phyloP scores from a whole-genome alignment of 2,888 invertebrate genomes.

The Sclerodermus sp. region DNA sequence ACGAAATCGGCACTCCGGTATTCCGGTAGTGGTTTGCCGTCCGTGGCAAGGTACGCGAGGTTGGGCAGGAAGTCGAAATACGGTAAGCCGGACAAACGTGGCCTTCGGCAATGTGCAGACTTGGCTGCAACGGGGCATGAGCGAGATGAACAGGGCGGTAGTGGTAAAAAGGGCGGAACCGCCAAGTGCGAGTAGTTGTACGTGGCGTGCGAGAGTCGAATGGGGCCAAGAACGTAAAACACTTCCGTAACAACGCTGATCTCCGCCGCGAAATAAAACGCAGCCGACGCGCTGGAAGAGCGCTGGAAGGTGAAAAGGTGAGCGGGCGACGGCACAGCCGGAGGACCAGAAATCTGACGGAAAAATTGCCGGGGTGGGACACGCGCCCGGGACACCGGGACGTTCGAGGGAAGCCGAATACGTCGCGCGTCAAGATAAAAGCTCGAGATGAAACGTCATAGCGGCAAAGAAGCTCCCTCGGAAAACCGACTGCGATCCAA shows the following conservation, averaged over 20 bases:
- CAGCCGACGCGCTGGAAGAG: slow-evolving; percentile 23
- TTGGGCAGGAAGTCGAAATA: slow-evolving; percentile 2
- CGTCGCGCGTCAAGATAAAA: too few relatives aligned
- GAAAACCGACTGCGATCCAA: too few relatives aligned
- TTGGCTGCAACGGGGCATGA: slow-evolving; percentile 7
- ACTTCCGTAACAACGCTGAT: slow-evolving; percentile 51
- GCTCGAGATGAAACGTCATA: too few relatives aligned
- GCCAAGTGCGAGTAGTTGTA: too few relatives aligned
- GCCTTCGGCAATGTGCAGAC: slow-evolving; percentile 21
- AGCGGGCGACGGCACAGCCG: not conserved
- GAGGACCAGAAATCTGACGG: not conserved
- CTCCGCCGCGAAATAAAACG: slow-evolving; percentile 44
- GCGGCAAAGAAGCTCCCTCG: too few relatives aligned
- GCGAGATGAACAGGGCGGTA: slow-evolving; percentile 10
- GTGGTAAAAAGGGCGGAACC: not conserved
- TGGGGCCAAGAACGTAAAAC: slow-evolving; percentile 35
- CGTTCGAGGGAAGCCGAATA: too few relatives aligned
- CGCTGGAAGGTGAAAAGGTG: slow-evolving; percentile 4
- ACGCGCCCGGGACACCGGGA: too few relatives aligned
- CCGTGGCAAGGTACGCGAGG: slow-evolving; percentile 8
- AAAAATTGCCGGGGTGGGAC: too few relatives aligned
- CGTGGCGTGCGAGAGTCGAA: too few relatives aligned
- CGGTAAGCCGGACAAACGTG: slow-evolving; percentile 20
- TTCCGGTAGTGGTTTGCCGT: slow-evolving; percentile 11
- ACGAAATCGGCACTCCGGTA: not conserved